phyloP scores from a whole-genome alignment of 2,888 invertebrate species.

The Rambutsinella grinnellia region DNA sequence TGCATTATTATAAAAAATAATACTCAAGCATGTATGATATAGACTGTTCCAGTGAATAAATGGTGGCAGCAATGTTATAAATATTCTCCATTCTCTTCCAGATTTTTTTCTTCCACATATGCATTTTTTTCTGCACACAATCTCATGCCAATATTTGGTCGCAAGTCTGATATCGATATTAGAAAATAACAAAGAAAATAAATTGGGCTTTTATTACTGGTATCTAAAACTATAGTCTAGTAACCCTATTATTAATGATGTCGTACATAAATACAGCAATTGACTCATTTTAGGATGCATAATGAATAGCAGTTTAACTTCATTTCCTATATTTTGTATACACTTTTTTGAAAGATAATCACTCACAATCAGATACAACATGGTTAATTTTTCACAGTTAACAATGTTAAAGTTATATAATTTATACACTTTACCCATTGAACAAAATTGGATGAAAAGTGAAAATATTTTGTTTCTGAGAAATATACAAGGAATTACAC shows the following conservation, averaged over 20 bases:
- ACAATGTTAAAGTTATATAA: too few relatives aligned
- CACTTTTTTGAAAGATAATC: conserved; percentile 25
- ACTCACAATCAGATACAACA: conserved; percentile 11
- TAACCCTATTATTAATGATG: conserved; percentile 19
- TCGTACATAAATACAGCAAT: conserved; percentile 46
- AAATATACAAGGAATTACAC: too few relatives aligned
- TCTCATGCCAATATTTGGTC: too few relatives aligned
- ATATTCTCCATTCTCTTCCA: too few relatives aligned
- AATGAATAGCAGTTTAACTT: conserved; percentile 1
- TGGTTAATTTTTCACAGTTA: neutral
- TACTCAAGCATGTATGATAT: neutral
- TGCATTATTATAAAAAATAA: neutral
- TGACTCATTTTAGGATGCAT: neutral
- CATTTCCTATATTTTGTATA: conserved; percentile 13
- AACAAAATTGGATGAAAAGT: too few relatives aligned
- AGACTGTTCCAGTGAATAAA: neutral
- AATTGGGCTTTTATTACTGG: conserved; percentile 43
- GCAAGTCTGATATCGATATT: neutral
- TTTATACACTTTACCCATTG: too few relatives aligned
- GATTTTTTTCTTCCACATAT: too few relatives aligned
- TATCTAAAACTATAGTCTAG: conserved; percentile 39
- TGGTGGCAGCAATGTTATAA: neutral
- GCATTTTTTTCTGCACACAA: too few relatives aligned
- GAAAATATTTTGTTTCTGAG: too few relatives aligned
- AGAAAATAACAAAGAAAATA: conserved; percentile 42